A percentile compares a stretch with the other conserved stretches of the same genome.
phyloP scores from a whole-genome alignment of 2,797 vertebrate genomes.

The Tympanoctomys barrerae region DNA sequence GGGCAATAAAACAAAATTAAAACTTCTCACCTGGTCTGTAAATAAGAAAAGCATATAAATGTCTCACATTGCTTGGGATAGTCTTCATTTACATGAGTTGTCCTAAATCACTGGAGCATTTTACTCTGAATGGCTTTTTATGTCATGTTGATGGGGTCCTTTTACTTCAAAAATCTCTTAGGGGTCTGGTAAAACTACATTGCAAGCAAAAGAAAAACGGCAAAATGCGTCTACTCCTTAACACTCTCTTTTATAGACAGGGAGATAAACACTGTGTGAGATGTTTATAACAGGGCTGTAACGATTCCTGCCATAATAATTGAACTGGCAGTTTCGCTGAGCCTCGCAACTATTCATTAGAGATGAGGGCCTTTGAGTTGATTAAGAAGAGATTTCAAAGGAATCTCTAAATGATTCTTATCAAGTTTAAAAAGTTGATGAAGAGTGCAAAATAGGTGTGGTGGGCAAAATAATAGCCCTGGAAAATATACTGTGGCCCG shows the following conservation, averaged over 20 bases:
- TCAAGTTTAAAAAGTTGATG: conserved; percentile 24
- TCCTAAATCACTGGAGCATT: not conserved
- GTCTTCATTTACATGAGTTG: not conserved
- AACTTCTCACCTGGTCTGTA: not conserved
- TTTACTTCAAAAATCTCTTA: conserved; percentile 38
- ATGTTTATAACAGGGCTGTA: conserved; percentile 65
- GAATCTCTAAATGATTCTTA: conserved; percentile 65
- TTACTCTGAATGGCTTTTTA: not conserved
- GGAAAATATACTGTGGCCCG: not conserved
- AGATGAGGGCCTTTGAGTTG: conserved; percentile 62
- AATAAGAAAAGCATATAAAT: not conserved
- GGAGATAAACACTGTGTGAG: conserved; percentile 66
- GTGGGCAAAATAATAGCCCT: not conserved
- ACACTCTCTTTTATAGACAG: conserved; percentile 32
- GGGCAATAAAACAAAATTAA: not conserved
- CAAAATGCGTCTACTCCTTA: conserved; percentile 35
- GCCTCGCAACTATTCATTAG: conserved; percentile 70
- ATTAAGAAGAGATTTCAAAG: conserved; percentile 74
- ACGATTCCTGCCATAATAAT: conserved; percentile 63
- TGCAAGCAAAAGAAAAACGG: conserved; percentile 28
- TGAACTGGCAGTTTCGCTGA: conserved; percentile 65
- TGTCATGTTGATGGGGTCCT: not conserved
- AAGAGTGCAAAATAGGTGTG: conserved; percentile 38
- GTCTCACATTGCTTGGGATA: not conserved
- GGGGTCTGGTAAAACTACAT: conserved; percentile 19